Evolutionary conservation across 1,140 invertebrate species (phyloP).

Genomic region (Rhopalosiphum maidis): DNA sequence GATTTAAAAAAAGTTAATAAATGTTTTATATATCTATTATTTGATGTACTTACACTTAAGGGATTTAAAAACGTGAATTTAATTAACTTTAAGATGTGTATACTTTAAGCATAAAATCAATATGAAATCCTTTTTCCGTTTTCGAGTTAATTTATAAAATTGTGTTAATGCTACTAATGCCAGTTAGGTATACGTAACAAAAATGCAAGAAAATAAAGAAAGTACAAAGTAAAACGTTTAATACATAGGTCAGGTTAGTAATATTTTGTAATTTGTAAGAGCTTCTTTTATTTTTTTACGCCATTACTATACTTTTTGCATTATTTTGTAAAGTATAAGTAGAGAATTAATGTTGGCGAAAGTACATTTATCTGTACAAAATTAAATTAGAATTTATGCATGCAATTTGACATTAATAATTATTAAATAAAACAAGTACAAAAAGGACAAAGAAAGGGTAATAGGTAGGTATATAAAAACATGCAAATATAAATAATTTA

Average conservation of each 20-base stretch:
- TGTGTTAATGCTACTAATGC: not conserved
- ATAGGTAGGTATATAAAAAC: not conserved
- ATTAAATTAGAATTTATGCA: conserved; percentile 36
- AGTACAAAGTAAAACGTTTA: not conserved
- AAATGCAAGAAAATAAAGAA: not conserved
- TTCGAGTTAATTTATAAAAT: not conserved
- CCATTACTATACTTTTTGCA: not conserved
- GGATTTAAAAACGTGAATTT: not conserved
- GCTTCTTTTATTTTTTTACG: not conserved
- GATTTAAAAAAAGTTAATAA: not conserved
- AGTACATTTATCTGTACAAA: conserved; percentile 8
- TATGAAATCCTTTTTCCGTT: not conserved
- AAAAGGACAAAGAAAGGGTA: conserved; percentile 5
- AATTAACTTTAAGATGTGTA: not conserved
- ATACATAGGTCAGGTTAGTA: not conserved
- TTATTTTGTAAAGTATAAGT: not conserved
- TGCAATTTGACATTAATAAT: conserved; percentile 22
- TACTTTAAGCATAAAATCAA: not conserved
- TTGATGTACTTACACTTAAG: not conserved
- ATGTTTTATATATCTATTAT: not conserved
- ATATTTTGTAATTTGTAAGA: not conserved
- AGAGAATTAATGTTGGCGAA: not conserved
- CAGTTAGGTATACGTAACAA: not conserved
- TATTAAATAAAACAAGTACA: conserved; percentile 5
- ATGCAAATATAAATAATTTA: not conserved